These are phyloP conservation scores for Poecile atricapillus DNA, from an alignment of 2,113 vertebrate genomes.

Conservation along the genomic window DNA sequence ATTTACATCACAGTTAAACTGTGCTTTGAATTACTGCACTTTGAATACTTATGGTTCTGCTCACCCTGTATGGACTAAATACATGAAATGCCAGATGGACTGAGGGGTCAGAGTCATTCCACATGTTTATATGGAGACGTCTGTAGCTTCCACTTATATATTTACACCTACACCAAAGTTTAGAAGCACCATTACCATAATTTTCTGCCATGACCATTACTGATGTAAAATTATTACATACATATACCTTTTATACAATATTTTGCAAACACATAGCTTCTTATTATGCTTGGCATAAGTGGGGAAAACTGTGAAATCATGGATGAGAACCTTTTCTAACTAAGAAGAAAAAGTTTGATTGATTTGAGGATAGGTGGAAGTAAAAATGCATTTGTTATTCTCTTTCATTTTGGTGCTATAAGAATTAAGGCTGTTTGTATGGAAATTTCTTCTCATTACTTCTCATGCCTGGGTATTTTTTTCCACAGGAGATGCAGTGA, in stretches of 20 bases:
- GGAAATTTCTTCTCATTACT: not conserved
- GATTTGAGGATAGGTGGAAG: not conserved
- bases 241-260: not conserved
- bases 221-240: not conserved
- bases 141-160: accelerated
- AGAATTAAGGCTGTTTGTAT: not conserved
- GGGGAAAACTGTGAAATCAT: not conserved
- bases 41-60: not conserved
- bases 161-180: not conserved
- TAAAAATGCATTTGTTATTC: not conserved
- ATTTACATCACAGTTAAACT: not conserved
- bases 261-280: not conserved
- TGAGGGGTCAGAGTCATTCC: not conserved
- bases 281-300: not conserved
- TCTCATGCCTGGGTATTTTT: not conserved
- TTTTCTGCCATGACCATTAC: not conserved
- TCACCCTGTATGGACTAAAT: accelerated
- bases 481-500: not conserved
- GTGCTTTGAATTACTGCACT: not conserved
- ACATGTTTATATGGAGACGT: accelerated
- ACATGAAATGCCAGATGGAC: not conserved
- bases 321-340: not conserved
- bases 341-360: not conserved
- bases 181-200: not conserved
- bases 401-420: not conserved